phyloP scores from a whole-genome alignment of 1,140 invertebrate species.

The Zaprionus africanus region DNA sequence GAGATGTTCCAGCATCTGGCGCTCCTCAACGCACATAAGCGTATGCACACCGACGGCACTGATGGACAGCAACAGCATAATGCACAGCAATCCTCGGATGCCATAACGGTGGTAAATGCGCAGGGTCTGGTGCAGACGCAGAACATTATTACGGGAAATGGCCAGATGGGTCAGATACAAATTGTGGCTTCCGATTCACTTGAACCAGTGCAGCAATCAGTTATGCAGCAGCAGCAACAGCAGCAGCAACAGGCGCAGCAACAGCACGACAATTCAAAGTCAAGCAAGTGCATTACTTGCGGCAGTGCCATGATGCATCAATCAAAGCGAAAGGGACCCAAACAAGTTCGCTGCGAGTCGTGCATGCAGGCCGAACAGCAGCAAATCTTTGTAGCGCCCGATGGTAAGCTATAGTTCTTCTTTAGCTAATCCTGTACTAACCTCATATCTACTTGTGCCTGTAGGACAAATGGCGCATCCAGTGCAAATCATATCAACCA shows the following conservation, averaged over 20 bases:
- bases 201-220: conserved; percentile 75
- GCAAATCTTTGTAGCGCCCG: conserved; percentile 88
- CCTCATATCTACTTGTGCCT: neutral
- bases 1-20: conserved; percentile 92
- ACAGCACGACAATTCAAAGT: conserved; percentile 61
- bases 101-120: conserved; percentile 75
- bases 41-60: conserved; percentile 88
- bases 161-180: conserved; percentile 85
- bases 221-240: conserved; percentile 77
- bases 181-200: conserved; percentile 87
- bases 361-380: conserved; percentile 86
- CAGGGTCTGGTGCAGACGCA: conserved; percentile 85
- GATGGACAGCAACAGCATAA: conserved; percentile 75
- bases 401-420: conserved; percentile 85
- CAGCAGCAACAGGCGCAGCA: conserved; percentile 67
- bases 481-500: conserved; percentile 78
- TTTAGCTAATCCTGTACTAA: neutral
- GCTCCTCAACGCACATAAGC: conserved; percentile 92
- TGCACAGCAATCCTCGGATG: conserved; percentile 58
- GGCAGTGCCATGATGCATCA: conserved; percentile 85
- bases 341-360: conserved; percentile 86
- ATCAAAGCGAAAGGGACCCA: conserved; percentile 86
- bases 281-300: conserved; percentile 85
- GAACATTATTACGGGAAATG: conserved; percentile 83
- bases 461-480: conserved; percentile 74